Evolutionary conservation across 1,140 invertebrate species (phyloP).

Genomic region (Lepidurus couesii): DNA sequence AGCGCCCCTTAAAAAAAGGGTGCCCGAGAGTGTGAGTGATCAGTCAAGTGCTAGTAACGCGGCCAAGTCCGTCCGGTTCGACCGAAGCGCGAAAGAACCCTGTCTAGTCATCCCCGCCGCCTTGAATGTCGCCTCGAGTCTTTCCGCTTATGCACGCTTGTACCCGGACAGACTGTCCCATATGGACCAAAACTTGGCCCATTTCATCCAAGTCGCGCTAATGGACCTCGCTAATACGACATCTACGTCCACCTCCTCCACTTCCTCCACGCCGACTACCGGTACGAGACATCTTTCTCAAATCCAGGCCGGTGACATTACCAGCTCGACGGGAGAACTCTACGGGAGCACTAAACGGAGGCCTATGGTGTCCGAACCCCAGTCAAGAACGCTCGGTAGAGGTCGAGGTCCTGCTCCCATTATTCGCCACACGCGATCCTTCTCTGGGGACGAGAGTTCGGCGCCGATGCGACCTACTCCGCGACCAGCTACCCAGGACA

Average conservation of each 20-base stretch:
- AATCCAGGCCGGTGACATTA: background rate
- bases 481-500: background rate
- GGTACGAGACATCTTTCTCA: background rate
- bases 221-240: background rate
- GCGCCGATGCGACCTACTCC: background rate
- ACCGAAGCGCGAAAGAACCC: constrained; percentile 4
- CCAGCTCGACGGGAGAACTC: background rate
- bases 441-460: background rate
- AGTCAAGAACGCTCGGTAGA: background rate
- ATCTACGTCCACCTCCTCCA: background rate
- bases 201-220: background rate
- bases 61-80: background rate
- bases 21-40: background rate
- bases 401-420: background rate
- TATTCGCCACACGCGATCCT: background rate
- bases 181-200: constrained; percentile 9
- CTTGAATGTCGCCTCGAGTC: background rate
- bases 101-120: background rate
- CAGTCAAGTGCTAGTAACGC: background rate
- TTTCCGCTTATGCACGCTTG: constrained; percentile 13
- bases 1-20: background rate
- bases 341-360: background rate
- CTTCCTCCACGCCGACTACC: background rate
- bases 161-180: background rate
- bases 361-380: background rate